A percentile compares a stretch with the other conserved stretches of the same genome.
Evolutionary conservation across 1,140 invertebrate species (phyloP).

Genomic region (Diachasma alloeum): DNA sequence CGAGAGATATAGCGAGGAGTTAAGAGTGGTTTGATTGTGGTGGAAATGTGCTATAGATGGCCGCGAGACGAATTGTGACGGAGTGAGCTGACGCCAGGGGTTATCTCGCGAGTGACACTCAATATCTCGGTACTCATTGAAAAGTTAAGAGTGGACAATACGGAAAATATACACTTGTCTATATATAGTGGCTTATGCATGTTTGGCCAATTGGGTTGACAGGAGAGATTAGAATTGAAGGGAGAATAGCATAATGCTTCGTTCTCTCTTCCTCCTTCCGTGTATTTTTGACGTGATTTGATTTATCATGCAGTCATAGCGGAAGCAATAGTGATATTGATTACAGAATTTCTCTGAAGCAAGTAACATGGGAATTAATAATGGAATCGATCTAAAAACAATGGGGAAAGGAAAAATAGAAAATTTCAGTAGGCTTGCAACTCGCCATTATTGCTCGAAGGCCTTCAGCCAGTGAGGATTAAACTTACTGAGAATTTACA

Average conservation of each 20-base stretch:
- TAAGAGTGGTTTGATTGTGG: slow-evolving; percentile 7
- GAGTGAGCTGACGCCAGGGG: slow-evolving; percentile 44
- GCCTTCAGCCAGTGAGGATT: no score
- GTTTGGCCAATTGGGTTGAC: neutral
- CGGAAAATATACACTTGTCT: slow-evolving; percentile 1
- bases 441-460: no score
- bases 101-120: slow-evolving; percentile 44
- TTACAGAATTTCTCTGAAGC: no score
- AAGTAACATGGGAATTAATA: no score
- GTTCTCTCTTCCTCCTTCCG: neutral
- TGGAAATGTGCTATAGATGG: neutral
- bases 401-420: no score
- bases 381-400: no score
- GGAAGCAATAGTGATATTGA: no score
- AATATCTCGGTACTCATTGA: neutral
- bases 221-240: neutral
- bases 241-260: neutral
- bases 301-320: no score
- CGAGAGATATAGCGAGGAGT: slow-evolving; percentile 21
- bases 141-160: neutral
- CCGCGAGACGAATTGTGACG: slow-evolving; percentile 54
- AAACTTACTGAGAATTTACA: no score
- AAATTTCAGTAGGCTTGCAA: no score
- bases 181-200: neutral
- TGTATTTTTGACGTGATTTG: no score